Conservation (phyloP, 2,797 vertebrate genomes). For the Parauchenoglanis ngamensis region DNA sequence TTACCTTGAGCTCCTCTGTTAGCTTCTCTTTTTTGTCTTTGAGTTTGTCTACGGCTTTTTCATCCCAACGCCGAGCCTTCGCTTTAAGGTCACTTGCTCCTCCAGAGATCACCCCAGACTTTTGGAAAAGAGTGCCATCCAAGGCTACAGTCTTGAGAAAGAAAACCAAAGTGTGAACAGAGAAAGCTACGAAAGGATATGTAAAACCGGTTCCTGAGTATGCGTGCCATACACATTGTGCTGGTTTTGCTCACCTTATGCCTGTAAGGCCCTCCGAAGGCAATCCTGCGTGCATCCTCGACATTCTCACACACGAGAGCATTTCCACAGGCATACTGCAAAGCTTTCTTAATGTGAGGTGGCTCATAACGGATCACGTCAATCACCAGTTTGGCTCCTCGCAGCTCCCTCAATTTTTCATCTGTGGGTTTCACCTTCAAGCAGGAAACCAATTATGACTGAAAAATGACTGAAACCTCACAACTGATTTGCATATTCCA, state of each 20-base stretch:
- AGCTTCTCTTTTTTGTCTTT: slow-evolving; percentile 94
- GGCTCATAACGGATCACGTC: slow-evolving; percentile 96
- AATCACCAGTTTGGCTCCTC: slow-evolving; percentile 93
- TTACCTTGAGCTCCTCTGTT: slow-evolving; percentile 91
- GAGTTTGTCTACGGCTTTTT: slow-evolving; percentile 94
- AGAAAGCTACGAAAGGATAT: background rate
- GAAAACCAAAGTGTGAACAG: background rate
- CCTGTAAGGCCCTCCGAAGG: slow-evolving; percentile 91
- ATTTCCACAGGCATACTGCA: slow-evolving; percentile 94
- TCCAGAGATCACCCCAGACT: slow-evolving; percentile 94
- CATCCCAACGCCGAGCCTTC: slow-evolving; percentile 93
- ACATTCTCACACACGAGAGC: slow-evolving; percentile 95
- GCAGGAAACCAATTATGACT: background rate
- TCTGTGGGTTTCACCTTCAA: slow-evolving; percentile 92
- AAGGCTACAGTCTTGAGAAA: slow-evolving; percentile 85
- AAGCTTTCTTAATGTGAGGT: slow-evolving; percentile 93
- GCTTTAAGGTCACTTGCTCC: slow-evolving; percentile 95
- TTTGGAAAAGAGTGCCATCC: slow-evolving; percentile 93
- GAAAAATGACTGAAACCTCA: background rate
- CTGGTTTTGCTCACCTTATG: slow-evolving; percentile 79
- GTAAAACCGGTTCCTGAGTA: too few relatives aligned
- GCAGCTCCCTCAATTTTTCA: slow-evolving; percentile 89
- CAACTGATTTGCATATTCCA: background rate
- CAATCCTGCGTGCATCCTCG: slow-evolving; percentile 90
- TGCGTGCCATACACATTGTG: too few relatives aligned